Conservation (phyloP, 2,888 invertebrate genomes). For the Phaedon cochleariae region DNA sequence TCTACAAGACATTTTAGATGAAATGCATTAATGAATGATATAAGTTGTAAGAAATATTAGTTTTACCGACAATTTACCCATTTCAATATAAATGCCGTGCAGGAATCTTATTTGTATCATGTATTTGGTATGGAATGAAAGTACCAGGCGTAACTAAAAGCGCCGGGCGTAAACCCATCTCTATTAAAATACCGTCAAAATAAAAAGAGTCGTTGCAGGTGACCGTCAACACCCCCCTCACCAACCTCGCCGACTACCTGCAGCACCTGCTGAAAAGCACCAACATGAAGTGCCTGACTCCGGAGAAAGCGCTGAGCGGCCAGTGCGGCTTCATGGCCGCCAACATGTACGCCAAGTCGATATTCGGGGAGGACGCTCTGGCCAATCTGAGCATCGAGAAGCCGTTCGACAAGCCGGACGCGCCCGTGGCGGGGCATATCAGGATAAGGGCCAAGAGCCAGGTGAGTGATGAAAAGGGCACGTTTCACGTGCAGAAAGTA, state of each 20-base stretch:
- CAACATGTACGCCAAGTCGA: slow-evolving; percentile 97
- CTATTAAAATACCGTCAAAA: too few species aligned
- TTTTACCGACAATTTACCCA: too few species aligned
- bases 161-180: too few species aligned
- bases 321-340: slow-evolving; percentile 99
- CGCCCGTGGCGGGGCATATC: slow-evolving; percentile 96
- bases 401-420: slow-evolving; percentile 84
- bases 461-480: slow-evolving; percentile 67
- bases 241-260: slow-evolving; percentile 92
- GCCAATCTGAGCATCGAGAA: slow-evolving; percentile 99
- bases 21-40: too few species aligned
- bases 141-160: too few species aligned
- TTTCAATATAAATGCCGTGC: too few species aligned
- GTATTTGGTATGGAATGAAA: too few species aligned
- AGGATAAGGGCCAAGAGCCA: slow-evolving; percentile 98
- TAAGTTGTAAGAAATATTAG: too few species aligned
- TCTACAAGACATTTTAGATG: too few species aligned
- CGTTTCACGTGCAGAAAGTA: too few species aligned
- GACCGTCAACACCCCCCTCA: slow-evolving; percentile 92
- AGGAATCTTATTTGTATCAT: too few species aligned
- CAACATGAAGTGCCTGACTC: slow-evolving; percentile 99
- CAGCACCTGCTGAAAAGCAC: slow-evolving; percentile 92
- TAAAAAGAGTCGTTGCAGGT: slow-evolving; percentile 61
- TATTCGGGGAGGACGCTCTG: slow-evolving; percentile 98
- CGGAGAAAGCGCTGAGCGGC: slow-evolving; percentile 94